Evolutionary conservation across 2,888 invertebrate genomes (phyloP), one percentile per base, ranked within the genome.

Genomic region (Sympetrum striolatum): DNA sequence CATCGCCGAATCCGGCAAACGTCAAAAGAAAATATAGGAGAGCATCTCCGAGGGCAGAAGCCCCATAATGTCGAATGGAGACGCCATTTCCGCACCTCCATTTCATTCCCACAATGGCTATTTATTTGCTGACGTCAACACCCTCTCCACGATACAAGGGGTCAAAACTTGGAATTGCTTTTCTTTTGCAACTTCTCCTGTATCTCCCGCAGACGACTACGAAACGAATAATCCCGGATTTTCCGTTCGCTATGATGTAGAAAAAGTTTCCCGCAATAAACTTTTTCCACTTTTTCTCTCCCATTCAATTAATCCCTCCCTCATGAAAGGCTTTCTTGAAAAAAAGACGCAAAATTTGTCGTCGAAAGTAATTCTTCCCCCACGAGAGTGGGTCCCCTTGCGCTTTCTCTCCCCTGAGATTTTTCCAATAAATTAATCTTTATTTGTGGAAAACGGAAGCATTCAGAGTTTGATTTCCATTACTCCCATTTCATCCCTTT

Each of bases 91-190:
- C 60, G 18, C 37, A 10, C n/a, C 18, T 86, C 25, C n/a, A 37
- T 86, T 37, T 73, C 31, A 14, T 73, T 31, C 73, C 37, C 60
- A n/a, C 22, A 37, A 31, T 58, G 35, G 35, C 37, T 35, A 39
- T 86, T 86, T 86, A 86, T 86, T 64, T 35, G 53, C 31, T 35
- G 82, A 22, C 14, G 60, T 31, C 37, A 64, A 22, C 37, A 22
- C 10, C 86, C 37, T 14, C 39, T 25, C 60, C 18, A 18, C 37
- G n/a, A 1, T 37, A 18, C 37, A 15, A 48, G 64, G 64, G 86
- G 86, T 86, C 86, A 86, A 64, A 86, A 86, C 86, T 86, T 86
- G 60, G 39, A 86, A 86, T 86, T 86, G 60, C 86, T 60, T 86
- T 86, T 86, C 86, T 86, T 86, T 37, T 1, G 25, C 64, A 60